These are phyloP conservation scores for Phacellophora camtschatica DNA, from an alignment of 30 jellyfish, hydroid and myxozoan species.

Conservation along the genomic window DNA sequence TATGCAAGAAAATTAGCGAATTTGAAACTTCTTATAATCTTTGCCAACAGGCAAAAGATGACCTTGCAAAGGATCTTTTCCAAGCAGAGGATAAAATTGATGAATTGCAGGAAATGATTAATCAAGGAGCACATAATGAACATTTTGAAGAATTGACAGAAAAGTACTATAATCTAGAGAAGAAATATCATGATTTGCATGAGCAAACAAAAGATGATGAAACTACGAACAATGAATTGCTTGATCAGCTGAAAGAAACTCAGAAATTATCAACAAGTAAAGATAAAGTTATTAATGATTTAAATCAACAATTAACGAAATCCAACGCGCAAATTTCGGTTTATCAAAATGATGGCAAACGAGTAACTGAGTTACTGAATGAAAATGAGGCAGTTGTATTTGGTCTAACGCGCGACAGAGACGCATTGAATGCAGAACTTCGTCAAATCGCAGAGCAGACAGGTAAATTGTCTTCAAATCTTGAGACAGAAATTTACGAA, in stretches of 20 bases:
- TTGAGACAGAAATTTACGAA: neutral
- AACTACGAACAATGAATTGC: conserved; percentile 32
- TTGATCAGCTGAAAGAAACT: conserved; percentile 54
- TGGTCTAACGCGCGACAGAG: conserved; percentile 28
- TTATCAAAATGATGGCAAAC: conserved; percentile 39
- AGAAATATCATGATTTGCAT: conserved; percentile 6
- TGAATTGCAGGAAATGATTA: conserved; percentile 46
- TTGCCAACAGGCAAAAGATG: conserved; percentile 54
- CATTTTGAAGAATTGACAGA: conserved; percentile 33
- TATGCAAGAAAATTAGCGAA: conserved; percentile 44
- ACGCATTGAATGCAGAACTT: conserved; percentile 13
- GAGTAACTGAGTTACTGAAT: conserved; percentile 12
- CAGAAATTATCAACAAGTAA: conserved; percentile 56
- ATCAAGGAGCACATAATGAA: conserved; percentile 22
- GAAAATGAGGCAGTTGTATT: conserved; percentile 23
- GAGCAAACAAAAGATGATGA: conserved; percentile 66
- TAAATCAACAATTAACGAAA: conserved; percentile 56
- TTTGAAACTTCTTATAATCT: conserved; percentile 46
- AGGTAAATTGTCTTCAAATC: conserved; percentile 6
- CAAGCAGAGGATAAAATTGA: conserved; percentile 59
- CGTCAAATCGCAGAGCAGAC: conserved; percentile 3
- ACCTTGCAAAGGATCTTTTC: conserved; percentile 65
- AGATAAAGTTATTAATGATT: conserved; percentile 47
- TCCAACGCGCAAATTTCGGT: conserved; percentile 2
- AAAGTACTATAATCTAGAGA: conserved; percentile 33